A percentile compares a stretch with the other conserved stretches of the same genome.
phyloP scores from a whole-genome alignment of 2,888 invertebrate genomes.

The Andrena camellia region DNA sequence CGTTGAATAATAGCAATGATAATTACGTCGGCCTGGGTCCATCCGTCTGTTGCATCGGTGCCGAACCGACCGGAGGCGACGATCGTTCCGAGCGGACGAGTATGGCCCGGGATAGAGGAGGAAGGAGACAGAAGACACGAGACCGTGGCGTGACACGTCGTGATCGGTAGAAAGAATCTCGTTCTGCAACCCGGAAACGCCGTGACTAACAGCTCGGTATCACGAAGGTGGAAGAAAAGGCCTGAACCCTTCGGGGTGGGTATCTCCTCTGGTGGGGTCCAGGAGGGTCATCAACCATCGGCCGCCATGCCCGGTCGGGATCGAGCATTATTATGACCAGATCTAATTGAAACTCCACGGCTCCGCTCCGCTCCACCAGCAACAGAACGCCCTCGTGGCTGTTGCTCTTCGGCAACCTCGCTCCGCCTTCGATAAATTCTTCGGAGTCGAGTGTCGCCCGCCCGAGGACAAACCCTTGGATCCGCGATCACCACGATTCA shows the following conservation, averaged over 20 bases:
- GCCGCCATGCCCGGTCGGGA: conserved; percentile 56
- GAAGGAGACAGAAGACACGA: conserved; percentile 59
- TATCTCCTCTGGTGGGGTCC: conserved; percentile 66
- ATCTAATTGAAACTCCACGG: conserved; percentile 79
- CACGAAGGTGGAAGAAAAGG: conserved; percentile 78
- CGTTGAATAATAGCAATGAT: not conserved
- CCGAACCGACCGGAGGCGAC: conserved; percentile 60
- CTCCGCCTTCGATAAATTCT: not conserved
- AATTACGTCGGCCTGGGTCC: conserved; percentile 2
- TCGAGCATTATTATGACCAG: conserved; percentile 77
- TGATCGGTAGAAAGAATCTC: conserved; percentile 79
- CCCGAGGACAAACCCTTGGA: not conserved
- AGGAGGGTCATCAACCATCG: conserved; percentile 78
- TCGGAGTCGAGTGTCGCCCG: not conserved
- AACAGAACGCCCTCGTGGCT: not conserved
- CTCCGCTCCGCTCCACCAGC: conserved; percentile 43
- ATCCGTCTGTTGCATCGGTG: conserved; percentile 30
- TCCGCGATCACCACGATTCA: not conserved
- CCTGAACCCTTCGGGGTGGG: conserved; percentile 69
- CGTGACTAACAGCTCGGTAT: conserved; percentile 79
- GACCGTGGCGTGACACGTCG: conserved; percentile 77
- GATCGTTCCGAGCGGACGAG: conserved; percentile 49
- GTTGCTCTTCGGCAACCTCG: not conserved
- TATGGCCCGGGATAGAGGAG: conserved; percentile 25
- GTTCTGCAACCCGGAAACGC: conserved; percentile 77